A percentile compares a stretch with the other conserved stretches of the same genome.
These are phyloP conservation scores for Microchirus variegatus DNA, from an alignment of 2,797 vertebrate species.

Conservation along the genomic window DNA sequence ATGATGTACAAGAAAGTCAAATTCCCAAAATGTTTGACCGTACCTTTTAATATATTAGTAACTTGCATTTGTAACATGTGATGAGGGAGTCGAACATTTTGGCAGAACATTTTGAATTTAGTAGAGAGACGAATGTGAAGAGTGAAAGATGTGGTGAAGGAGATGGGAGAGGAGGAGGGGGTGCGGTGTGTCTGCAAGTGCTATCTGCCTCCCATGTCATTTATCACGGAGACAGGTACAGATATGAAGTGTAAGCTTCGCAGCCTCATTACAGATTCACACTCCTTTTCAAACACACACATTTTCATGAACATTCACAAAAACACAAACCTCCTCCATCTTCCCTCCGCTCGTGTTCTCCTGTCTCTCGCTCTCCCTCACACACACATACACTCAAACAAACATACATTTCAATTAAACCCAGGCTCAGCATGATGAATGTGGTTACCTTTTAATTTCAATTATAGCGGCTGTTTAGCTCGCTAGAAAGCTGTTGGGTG, in stretches of 20 bases:
- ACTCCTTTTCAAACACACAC: constrained; percentile 33
- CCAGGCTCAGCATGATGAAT: constrained; percentile 77
- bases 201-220: constrained; percentile 52
- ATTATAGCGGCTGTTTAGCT: constrained; percentile 76
- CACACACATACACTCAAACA: constrained; percentile 46
- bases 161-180: constrained; percentile 2
- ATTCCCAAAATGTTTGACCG: too few relatives aligned
- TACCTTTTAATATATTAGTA: too few relatives aligned
- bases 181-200: constrained; percentile 36
- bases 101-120: too few relatives aligned
- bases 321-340: constrained; percentile 43
- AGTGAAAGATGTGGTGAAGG: not conserved
- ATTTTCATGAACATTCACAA: constrained; percentile 40
- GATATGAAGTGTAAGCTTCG: constrained; percentile 61
- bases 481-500: constrained; percentile 62
- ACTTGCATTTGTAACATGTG: too few relatives aligned
- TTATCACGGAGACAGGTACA: constrained; percentile 67
- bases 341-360: constrained; percentile 36
- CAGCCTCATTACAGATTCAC: constrained; percentile 58
- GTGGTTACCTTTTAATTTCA: constrained; percentile 83
- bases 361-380: not conserved
- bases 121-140: too few relatives aligned
- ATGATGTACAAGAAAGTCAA: too few relatives aligned
- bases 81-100: too few relatives aligned
- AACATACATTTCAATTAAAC: constrained; percentile 81